Evolutionary conservation across 2,797 vertebrate species (phyloP).

Genomic region (Mus spretus): DNA sequence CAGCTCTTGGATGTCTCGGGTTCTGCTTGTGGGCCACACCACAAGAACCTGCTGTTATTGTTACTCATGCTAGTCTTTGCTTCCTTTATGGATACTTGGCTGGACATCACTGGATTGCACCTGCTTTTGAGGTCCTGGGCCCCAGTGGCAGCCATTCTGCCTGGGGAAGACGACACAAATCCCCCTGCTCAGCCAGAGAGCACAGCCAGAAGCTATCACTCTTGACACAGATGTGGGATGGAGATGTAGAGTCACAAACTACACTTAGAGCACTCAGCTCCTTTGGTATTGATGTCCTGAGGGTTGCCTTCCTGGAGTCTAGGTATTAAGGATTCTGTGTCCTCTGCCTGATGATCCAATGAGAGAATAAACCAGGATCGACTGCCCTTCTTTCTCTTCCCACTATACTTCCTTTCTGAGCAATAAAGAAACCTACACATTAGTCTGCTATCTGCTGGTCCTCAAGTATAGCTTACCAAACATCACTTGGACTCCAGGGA

Average conservation of each 20-base stretch:
- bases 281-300: constrained; percentile 24
- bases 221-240: background rate
- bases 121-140: background rate
- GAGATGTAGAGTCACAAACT: background rate
- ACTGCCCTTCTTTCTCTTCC: background rate
- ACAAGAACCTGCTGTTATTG: background rate
- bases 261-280: background rate
- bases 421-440: background rate
- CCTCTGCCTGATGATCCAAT: background rate
- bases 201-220: background rate
- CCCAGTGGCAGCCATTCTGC: background rate
- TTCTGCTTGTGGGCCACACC: background rate
- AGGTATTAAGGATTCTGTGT: background rate
- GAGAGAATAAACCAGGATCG: background rate
- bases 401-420: background rate
- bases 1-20: background rate
- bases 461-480: background rate
- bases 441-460: background rate
- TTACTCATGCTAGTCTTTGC: background rate
- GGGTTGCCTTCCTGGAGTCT: background rate
- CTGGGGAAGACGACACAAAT: background rate
- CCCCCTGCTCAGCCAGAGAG: background rate
- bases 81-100: background rate
- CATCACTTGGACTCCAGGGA: background rate
- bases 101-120: background rate